Evolutionary conservation across 2,797 vertebrate species (phyloP).

Genomic region (Pristis pectinata): DNA sequence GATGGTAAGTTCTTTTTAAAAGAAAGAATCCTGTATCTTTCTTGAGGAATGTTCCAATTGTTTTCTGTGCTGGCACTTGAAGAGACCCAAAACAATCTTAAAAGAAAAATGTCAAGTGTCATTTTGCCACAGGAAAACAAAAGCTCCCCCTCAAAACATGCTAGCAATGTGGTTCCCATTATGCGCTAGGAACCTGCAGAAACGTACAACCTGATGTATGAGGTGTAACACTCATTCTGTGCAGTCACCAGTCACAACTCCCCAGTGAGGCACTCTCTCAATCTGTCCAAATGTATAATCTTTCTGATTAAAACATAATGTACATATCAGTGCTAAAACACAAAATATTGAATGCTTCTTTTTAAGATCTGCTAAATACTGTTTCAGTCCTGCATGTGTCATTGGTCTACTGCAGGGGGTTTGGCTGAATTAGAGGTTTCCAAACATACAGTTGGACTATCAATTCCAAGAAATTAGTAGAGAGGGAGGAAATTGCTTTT

Average conservation of each 20-base stretch:
- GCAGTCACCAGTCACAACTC: neutral
- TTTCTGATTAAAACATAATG: neutral
- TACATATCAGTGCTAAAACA: neutral
- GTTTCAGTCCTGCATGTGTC: neutral
- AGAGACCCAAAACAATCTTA: neutral
- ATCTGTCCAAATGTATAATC: neutral
- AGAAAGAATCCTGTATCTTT: neutral
- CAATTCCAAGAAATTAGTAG: neutral
- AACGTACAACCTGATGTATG: neutral
- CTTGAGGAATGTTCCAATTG: neutral
- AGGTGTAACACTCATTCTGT: neutral
- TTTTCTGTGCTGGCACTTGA: neutral
- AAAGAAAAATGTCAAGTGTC: neutral
- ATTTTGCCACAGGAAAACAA: neutral
- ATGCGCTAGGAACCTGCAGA: neutral
- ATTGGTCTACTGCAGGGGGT: neutral
- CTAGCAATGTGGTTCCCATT: neutral
- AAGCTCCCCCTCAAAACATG: neutral
- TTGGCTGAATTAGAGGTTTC: neutral
- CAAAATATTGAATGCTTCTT: neutral
- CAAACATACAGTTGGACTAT: neutral
- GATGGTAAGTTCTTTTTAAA: neutral
- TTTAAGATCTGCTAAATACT: neutral
- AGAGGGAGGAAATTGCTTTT: neutral
- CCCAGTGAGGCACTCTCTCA: neutral